Evolutionary conservation across 2,797 vertebrate genomes (phyloP).

Genomic region (Lagodon rhomboides): DNA sequence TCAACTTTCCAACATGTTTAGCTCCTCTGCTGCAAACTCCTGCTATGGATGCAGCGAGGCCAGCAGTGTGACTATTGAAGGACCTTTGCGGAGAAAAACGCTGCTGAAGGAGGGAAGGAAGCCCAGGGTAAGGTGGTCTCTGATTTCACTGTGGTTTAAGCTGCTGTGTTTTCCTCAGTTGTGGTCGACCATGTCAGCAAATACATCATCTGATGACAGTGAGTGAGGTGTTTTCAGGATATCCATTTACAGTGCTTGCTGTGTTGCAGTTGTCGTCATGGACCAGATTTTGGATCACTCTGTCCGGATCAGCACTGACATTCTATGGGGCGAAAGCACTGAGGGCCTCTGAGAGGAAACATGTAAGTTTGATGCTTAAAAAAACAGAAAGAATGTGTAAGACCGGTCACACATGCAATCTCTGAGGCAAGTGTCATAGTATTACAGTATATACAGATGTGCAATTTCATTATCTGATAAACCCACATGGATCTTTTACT

Average conservation of each 20-base stretch:
- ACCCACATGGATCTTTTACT: no score
- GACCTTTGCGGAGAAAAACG: constrained; percentile 93
- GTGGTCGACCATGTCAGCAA: not conserved
- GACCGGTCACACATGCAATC: not conserved
- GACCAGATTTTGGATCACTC: constrained; percentile 95
- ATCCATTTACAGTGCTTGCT: not conserved
- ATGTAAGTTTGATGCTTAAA: constrained; percentile 83
- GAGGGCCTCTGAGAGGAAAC: constrained; percentile 95
- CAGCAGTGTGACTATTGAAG: constrained; percentile 90
- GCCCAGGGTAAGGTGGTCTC: constrained; percentile 87
- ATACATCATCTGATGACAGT: not conserved
- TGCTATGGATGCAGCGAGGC: constrained; percentile 87
- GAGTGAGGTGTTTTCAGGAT: not conserved
- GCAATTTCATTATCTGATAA: no score
- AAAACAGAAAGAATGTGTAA: not conserved
- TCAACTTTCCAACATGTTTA: constrained; percentile 19
- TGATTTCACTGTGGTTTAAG: not conserved
- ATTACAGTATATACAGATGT: not conserved
- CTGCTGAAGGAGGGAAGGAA: constrained; percentile 95
- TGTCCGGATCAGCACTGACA: constrained; percentile 92
- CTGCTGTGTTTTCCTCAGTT: not conserved
- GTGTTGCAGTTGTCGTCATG: constrained; percentile 91
- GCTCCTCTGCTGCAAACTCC: constrained; percentile 83
- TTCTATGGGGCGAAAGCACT: constrained; percentile 95
- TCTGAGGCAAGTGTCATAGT: not conserved